Conservation (phyloP, 2,113 vertebrate species). For the Festucalex cinctus region DNA sequence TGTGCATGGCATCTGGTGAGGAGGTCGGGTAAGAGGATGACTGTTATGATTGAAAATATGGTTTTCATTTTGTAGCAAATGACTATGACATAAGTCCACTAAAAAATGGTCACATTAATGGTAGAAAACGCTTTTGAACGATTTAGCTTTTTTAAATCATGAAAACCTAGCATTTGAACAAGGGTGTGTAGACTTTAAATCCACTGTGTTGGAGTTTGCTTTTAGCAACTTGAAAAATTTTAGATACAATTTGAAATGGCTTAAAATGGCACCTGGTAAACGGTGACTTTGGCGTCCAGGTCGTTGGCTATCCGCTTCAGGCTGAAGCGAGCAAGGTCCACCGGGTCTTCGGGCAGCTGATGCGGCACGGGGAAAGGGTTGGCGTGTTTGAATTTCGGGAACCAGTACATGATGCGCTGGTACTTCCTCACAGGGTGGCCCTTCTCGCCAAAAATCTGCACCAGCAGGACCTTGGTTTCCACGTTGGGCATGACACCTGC, state of each 20-base stretch:
- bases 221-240: too few relatives aligned
- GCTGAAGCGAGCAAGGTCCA: constrained; percentile 76
- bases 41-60: too few relatives aligned
- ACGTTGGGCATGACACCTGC: constrained; percentile 80
- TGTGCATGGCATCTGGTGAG: constrained; percentile 54
- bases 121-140: too few relatives aligned
- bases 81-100: too few relatives aligned
- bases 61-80: too few relatives aligned
- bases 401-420: constrained; percentile 84
- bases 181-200: too few relatives aligned
- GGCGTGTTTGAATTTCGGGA: constrained; percentile 77
- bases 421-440: constrained; percentile 83
- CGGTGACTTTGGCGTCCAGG: constrained; percentile 70
- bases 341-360: constrained; percentile 71
- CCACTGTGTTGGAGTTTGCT: too few relatives aligned
- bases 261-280: constrained; percentile 77
- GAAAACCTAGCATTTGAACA: too few relatives aligned
- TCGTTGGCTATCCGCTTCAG: constrained; percentile 78
- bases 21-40: neutral
- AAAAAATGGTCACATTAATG: too few relatives aligned
- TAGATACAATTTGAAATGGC: too few relatives aligned
- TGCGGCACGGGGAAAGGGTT: constrained; percentile 80
- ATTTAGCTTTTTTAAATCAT: too few relatives aligned
- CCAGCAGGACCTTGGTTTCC: constrained; percentile 81
- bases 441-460: constrained; percentile 81